Percentiles rank a stretch among this genome's conserved stretches.
These are phyloP conservation scores for Drosophila sordidapex DNA, from an alignment of 2,888 invertebrate species.

Conservation along the genomic window DNA sequence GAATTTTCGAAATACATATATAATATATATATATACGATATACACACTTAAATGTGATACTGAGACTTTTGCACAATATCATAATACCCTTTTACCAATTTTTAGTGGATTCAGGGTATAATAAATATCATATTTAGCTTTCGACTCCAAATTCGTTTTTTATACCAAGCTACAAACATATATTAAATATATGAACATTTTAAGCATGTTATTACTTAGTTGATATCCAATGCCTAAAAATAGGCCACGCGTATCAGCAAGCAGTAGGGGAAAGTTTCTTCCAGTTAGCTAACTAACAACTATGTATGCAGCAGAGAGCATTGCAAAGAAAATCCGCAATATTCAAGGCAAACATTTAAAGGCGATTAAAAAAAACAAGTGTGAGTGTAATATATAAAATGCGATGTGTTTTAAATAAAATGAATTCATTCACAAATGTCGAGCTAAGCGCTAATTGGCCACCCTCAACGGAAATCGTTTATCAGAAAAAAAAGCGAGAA, in stretches of 20 bases:
- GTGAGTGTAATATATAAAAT: conserved; percentile 16
- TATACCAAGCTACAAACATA: neutral
- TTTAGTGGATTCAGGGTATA: no score
- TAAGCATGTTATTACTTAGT: conserved; percentile 19
- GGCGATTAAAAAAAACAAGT: conserved; percentile 42
- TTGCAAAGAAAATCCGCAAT: conserved; percentile 39
- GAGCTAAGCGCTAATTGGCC: conserved; percentile 64
- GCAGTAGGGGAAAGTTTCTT: conserved; percentile 58
- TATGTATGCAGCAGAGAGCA: conserved; percentile 36
- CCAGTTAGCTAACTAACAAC: conserved; percentile 46
- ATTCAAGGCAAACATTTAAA: conserved; percentile 60
- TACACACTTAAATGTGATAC: no score
- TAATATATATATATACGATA: no score
- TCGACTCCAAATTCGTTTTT: neutral
- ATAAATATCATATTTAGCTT: no score
- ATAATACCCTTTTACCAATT: neutral
- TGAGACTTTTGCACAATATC: neutral
- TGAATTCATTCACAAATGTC: conserved; percentile 65
- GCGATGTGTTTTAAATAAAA: conserved; percentile 50
- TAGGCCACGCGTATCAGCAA: conserved; percentile 43
- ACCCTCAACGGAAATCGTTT: conserved; percentile 67
- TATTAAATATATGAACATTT: neutral
- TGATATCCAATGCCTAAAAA: conserved; percentile 38
- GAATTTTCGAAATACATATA: neutral
- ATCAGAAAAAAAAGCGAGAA: conserved; percentile 57